These are phyloP conservation scores for Centruroides vittatus DNA, from an alignment of 1,140 invertebrate species.

Conservation along the genomic window DNA sequence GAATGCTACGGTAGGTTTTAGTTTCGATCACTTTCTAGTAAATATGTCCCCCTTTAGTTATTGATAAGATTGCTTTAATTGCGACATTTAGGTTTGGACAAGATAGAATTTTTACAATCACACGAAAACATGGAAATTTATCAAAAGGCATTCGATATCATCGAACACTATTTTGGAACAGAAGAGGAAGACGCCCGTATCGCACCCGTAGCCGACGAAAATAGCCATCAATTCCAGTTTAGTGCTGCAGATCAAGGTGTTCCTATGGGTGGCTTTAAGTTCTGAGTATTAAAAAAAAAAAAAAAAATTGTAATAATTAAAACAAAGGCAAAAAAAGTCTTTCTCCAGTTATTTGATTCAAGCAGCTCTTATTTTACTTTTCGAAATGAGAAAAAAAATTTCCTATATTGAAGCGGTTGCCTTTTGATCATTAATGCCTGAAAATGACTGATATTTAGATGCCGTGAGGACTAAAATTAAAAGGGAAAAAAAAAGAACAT, in stretches of 20 bases:
- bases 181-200: conserved; percentile 68
- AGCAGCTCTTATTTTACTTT: no score
- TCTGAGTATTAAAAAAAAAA: conserved; percentile 36
- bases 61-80: no score
- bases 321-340: no score
- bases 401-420: no score
- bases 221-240: conserved; percentile 49
- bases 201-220: conserved; percentile 58
- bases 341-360: no score
- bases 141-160: conserved; percentile 89
- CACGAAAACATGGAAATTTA: conserved; percentile 95
- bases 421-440: no score
- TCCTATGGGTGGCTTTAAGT: conserved; percentile 61
- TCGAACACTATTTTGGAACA: conserved; percentile 84
- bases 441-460: no score
- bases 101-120: conserved; percentile 92
- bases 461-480: no score
- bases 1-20: conserved; percentile 76
- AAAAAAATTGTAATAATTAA: no score
- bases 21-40: not conserved
- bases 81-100: conserved; percentile 64
- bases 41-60: no score
- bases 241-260: conserved; percentile 44
- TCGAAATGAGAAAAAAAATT: no score
- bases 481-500: no score